Evolutionary conservation across 2,113 vertebrate genomes (phyloP).

Genomic region (Eubucco bourcierii): DNA sequence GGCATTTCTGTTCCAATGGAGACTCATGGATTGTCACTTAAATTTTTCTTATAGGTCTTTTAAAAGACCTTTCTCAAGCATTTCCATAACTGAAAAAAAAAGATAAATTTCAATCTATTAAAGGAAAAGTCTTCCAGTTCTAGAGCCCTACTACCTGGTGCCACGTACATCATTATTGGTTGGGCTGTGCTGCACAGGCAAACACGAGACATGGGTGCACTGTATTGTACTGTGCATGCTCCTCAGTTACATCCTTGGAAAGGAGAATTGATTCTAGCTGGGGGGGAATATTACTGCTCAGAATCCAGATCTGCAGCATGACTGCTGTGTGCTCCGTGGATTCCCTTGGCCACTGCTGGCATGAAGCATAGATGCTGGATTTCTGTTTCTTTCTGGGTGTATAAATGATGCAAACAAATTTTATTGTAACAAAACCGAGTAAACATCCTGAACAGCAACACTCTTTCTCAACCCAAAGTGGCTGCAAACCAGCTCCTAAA

Average conservation of each 20-base stretch:
- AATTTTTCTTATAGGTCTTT: not conserved
- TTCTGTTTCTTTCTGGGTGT: not conserved
- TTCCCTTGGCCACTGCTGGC: not conserved
- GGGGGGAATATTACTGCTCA: not conserved
- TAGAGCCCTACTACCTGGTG: not conserved
- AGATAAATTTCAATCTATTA: not conserved
- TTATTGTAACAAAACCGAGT: not conserved
- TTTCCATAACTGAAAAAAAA: not conserved
- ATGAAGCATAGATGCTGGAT: not conserved
- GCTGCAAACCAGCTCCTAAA: conserved; percentile 83
- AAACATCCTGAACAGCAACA: not conserved
- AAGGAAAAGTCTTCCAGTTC: not conserved
- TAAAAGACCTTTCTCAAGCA: not conserved
- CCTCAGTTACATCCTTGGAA: not conserved
- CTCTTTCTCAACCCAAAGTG: conserved; percentile 78
- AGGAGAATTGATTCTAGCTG: not conserved
- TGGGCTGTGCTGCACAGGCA: conserved; percentile 2
- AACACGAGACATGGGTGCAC: not conserved
- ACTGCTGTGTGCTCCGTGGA: not conserved
- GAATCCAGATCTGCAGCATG: conserved; percentile 13
- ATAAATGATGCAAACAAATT: not conserved
- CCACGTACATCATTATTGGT: not conserved
- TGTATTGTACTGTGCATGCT: not conserved
- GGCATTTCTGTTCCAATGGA: not conserved
- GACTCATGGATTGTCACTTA: not conserved